Conservation (phyloP, 2,797 vertebrate species). For the Varecia variegata region DNA sequence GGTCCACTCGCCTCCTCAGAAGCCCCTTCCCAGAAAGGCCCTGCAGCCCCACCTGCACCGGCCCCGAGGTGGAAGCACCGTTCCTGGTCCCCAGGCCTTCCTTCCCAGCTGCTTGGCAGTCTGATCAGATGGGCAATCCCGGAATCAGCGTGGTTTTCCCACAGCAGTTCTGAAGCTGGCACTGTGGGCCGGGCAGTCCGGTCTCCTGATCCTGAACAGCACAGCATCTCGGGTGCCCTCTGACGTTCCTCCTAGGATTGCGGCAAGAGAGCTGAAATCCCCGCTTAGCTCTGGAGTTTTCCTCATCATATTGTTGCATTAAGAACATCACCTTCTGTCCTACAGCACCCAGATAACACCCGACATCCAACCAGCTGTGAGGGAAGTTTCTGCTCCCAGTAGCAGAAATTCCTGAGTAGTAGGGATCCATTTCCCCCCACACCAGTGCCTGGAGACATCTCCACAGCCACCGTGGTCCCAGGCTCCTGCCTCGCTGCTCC, state of each 20-base stretch:
- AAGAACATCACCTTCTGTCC: rapidly evolving
- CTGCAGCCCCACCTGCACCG: neutral
- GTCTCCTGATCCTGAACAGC: neutral
- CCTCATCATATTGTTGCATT: neutral
- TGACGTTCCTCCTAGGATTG: neutral
- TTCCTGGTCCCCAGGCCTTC: neutral
- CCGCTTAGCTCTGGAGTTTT: neutral
- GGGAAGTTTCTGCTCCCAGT: neutral
- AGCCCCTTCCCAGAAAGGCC: neutral
- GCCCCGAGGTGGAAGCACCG: rapidly evolving
- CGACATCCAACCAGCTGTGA: rapidly evolving
- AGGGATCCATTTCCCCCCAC: neutral
- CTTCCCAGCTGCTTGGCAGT: neutral
- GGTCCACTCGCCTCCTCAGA: neutral
- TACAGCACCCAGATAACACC: rapidly evolving
- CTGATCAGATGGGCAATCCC: rapidly evolving
- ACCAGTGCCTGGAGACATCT: no score
- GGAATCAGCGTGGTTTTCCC: no score
- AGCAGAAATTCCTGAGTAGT: neutral
- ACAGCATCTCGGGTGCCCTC: rapidly evolving
- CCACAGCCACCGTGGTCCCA: neutral
- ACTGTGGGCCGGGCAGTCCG: rapidly evolving
- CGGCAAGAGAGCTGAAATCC: neutral
- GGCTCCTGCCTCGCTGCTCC: neutral
- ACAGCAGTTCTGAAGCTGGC: rapidly evolving